Base-by-base conservation (phyloP, 2,797 vertebrate genomes). In the Diplodus puntazzo region DNA sequence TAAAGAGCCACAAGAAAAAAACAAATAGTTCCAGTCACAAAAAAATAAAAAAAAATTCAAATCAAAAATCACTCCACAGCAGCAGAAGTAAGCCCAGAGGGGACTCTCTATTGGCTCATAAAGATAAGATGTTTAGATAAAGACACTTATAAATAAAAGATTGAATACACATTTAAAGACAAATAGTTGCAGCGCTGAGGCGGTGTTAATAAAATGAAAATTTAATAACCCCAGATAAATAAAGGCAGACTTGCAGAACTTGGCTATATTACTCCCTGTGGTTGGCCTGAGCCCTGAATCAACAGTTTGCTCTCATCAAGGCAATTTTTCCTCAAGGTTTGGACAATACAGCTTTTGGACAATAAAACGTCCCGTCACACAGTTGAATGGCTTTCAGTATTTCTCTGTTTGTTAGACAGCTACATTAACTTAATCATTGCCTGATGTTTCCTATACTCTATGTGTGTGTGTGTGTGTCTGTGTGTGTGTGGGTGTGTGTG, bases 261-360 rank as follows among this genome's bases (percentile, higher is more conserved):
- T 89, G 88, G 88, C 90, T 50, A 18, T 43, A 23, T 46, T 48
- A 21, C 77, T 64, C 69, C 12, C 27, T 75, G 75, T 13, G 65
- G 65, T 66, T 93, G 92, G 92, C 91, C 69, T 9, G 21, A 77
- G 67, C 83, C 92, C 92, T 75, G 88, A 87, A 89, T 85, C 91
- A 94, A 94, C 93, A 92, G 70, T 86, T 81, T 21, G 49, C 84
- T 91, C 87, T 87, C 90, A 88, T 86, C 81, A 80, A 75, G 81
- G 79, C 83, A 58, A 62, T 87, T 87, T 92, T 88, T 91, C 84
- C 75, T 85, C 81, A 82, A 81, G 77, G 76, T 89, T 89, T 89
- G 83, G 84, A 91, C 88, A 90, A 86, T 86, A 79, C 90, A 79
- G 73, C 80, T 58, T 81, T 84, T 89, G 82, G 78, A 87, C 72